Conservation (phyloP, 2,888 invertebrate genomes). For the Prenolepis imparis region DNA sequence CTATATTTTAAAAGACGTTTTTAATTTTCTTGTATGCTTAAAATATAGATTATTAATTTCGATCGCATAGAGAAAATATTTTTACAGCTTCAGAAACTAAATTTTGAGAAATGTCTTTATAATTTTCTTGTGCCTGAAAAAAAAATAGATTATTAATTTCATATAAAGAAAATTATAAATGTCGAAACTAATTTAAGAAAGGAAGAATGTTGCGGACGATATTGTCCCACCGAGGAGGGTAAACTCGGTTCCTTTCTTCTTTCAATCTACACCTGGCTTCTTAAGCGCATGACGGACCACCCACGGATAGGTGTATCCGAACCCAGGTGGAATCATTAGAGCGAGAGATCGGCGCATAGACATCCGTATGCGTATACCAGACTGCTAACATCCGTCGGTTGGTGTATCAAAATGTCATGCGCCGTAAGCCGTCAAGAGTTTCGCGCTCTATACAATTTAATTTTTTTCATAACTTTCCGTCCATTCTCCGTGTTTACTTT, state of each 20-base stretch:
- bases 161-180: not conserved
- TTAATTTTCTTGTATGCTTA: not conserved
- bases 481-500: conserved; percentile 24
- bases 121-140: not conserved
- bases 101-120: not conserved
- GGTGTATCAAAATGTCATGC: conserved; percentile 29
- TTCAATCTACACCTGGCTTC: conserved; percentile 67
- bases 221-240: not conserved
- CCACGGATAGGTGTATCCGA: conserved; percentile 61
- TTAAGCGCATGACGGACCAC: conserved; percentile 69
- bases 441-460: conserved; percentile 8
- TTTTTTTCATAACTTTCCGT: conserved; percentile 10
- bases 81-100: conserved; percentile 3
- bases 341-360: conserved; percentile 44
- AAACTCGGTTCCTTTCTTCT: conserved; percentile 8
- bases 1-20: not conserved
- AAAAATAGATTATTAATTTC: not conserved
- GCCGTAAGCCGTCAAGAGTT: conserved; percentile 23
- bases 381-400: conserved; percentile 44
- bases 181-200: not conserved
- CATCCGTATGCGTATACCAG: conserved; percentile 19
- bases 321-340: conserved; percentile 64
- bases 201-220: not conserved
- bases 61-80: not conserved
- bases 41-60: not conserved